Base-by-base conservation (phyloP, 2,113 vertebrate species). In the Melanocharis versteri region DNA sequence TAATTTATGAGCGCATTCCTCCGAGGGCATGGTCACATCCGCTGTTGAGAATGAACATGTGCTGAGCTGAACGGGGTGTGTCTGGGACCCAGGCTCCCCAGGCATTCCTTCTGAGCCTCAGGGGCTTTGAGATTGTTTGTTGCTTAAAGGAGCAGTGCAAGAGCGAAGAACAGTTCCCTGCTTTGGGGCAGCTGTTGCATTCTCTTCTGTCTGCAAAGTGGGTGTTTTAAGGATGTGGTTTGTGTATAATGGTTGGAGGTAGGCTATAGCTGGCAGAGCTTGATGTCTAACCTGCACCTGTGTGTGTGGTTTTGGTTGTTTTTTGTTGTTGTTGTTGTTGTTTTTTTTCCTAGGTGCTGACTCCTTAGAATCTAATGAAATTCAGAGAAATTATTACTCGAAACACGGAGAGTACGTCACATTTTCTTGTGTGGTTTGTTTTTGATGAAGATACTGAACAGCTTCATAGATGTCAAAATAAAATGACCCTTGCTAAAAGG, bases 231-330 rank as follows among this genome's bases (percentile, higher is more conserved):
- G n/a, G 40, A 14, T 56, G n/a, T 76, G 47, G n/a, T 77, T 81
- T 83, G 8, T 40, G 4, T 47, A 26, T 71, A 50, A 28, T 7
- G 4, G 21, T 65, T 69, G n/a, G 26, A 42, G 44, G 24, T 44
- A 48, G 87, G 50, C 27, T 87, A 5, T 60, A 72, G 30, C n/a
- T 87, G 78, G 53, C 66, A 64, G 30, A 71, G 24, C 19, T 69
- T 3, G 5, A 5, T 84, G 73, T 13, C 45, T 51, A 7, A 65
- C 31, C 26, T 56, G 21, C 23, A 8, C 7, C 2, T 1, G 0
- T 17, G 24, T 56, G 2, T 56, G 35, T 72, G 57, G 9, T 45
- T 82, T 78, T 66, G 23, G 39, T 37, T 66, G 23, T 23, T 44
- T 27, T 80, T 72, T 51, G 11, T 14, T 58, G 72, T 66, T 86